Conservation (phyloP, 2,888 invertebrate genomes). For the Rambutsinella grinnellia region DNA sequence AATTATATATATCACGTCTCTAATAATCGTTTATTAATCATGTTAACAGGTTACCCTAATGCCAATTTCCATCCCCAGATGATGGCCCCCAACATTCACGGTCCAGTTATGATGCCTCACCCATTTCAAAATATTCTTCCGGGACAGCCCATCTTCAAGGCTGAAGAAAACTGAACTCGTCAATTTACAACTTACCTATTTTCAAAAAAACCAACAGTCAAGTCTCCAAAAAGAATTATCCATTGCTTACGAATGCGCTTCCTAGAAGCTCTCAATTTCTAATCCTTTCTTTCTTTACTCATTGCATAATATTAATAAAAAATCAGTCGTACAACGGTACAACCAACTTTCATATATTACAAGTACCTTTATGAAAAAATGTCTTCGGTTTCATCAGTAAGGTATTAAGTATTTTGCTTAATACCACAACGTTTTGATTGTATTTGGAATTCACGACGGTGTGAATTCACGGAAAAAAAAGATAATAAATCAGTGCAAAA, state of each 20-base stretch:
- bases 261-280: slow-evolving; percentile 16
- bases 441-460: slow-evolving; percentile 39
- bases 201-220: no score
- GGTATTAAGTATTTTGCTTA: slow-evolving; percentile 42
- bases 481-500: slow-evolving; percentile 34
- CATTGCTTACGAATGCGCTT: no score
- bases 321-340: slow-evolving; percentile 35
- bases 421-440: slow-evolving; percentile 44
- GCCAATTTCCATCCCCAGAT: slow-evolving; percentile 42
- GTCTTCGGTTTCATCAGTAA: slow-evolving; percentile 45
- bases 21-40: neutral
- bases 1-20: neutral
- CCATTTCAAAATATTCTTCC: slow-evolving; percentile 48
- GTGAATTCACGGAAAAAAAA: slow-evolving; percentile 42
- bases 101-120: slow-evolving; percentile 28
- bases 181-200: no score
- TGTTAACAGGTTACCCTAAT: slow-evolving; percentile 30
- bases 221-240: no score
- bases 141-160: slow-evolving; percentile 35
- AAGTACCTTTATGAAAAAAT: slow-evolving; percentile 50
- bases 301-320: no score
- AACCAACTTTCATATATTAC: slow-evolving; percentile 39
- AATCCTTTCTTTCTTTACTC: no score
- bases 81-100: slow-evolving; percentile 45
- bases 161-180: slow-evolving; percentile 31